Conservation (phyloP, 2,113 vertebrate genomes). For the Cettia cetti region DNA sequence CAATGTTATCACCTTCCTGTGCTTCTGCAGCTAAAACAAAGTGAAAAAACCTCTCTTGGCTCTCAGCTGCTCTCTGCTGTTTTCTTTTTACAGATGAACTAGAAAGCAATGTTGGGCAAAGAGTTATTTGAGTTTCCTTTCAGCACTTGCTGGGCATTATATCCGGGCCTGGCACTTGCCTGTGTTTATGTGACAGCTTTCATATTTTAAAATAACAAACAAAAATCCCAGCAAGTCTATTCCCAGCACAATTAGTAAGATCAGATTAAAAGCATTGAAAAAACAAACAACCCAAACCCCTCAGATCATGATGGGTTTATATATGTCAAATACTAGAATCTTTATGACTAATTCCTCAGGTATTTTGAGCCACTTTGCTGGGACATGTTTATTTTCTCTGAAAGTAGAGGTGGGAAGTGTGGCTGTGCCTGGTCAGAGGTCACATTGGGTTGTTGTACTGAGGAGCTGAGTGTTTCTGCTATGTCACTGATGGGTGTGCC, state of each 20-base stretch:
- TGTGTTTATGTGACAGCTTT: background rate
- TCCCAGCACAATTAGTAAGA: background rate
- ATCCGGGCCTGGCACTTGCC: background rate
- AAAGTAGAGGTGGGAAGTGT: background rate
- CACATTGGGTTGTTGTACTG: background rate
- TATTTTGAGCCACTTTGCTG: background rate
- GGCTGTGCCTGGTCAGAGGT: background rate
- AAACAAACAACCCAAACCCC: too few species aligned
- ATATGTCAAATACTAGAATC: background rate
- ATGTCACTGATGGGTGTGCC: background rate
- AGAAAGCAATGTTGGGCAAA: background rate
- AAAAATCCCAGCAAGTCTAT: background rate
- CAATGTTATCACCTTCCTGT: slow-evolving; percentile 38
- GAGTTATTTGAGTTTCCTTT: slow-evolving; percentile 44
- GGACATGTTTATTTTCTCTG: slow-evolving; percentile 11
- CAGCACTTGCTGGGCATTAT: background rate
- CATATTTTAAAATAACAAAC: slow-evolving; percentile 35
- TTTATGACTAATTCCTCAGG: background rate
- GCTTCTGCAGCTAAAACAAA: slow-evolving; percentile 19
- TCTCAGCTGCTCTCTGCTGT: slow-evolving; percentile 27
- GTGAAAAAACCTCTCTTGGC: background rate
- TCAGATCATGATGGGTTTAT: background rate
- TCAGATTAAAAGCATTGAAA: background rate
- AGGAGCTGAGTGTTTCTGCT: background rate
- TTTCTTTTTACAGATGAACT: background rate